These are phyloP conservation scores for Ornithorhynchus anatinus DNA, from an alignment of 2,113 vertebrate species.

Conservation along the genomic window DNA sequence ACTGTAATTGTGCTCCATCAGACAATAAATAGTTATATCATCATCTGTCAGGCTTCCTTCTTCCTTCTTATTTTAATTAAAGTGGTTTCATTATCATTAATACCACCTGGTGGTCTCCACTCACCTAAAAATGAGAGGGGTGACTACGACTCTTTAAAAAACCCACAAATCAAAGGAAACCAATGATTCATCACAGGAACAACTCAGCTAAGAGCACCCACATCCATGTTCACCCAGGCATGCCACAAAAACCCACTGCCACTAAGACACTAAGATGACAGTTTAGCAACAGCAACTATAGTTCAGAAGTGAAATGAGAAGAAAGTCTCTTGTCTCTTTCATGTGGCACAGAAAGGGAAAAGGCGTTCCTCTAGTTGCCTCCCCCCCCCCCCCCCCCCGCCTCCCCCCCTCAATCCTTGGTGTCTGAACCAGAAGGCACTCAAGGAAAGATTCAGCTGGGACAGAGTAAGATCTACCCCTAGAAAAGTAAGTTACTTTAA, in stretches of 20 bases:
- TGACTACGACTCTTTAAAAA: neutral
- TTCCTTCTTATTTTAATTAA: neutral
- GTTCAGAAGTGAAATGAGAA: constrained; percentile 8
- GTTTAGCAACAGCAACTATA: neutral
- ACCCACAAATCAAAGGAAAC: neutral
- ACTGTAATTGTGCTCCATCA: neutral
- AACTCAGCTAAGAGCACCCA: neutral
- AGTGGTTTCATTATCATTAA: neutral
- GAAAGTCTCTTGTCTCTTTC: neutral
- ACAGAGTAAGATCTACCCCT: constrained; percentile 23
- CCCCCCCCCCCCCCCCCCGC: neutral
- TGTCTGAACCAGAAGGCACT: constrained; percentile 5
- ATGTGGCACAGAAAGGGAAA: neutral
- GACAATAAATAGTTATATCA: neutral
- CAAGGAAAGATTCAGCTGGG: neutral
- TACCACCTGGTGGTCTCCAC: too few relatives aligned
- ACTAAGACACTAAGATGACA: neutral
- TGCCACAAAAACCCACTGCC: neutral
- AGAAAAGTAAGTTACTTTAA: constrained; percentile 45
- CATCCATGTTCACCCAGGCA: rapidly evolving
- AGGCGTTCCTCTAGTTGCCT: neutral
- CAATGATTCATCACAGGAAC: neutral
- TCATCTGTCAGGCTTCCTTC: neutral
- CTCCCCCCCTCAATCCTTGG: neutral
- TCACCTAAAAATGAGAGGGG: rapidly evolving